Evolutionary conservation across 1,140 invertebrate genomes (phyloP).

Genomic region (Harlomillsia oculata): DNA sequence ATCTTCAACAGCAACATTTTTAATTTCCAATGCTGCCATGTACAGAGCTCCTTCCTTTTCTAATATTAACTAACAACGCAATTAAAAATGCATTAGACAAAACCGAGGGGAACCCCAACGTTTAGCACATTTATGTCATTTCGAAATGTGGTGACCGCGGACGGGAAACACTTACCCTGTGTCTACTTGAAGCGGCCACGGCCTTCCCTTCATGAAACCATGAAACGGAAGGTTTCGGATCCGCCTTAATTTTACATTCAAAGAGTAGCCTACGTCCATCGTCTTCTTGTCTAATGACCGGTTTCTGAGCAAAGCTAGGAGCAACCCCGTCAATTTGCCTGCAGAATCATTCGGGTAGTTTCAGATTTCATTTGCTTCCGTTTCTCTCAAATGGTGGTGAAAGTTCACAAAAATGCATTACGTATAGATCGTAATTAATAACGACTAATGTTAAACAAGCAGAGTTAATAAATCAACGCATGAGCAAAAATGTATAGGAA

Average conservation of each 20-base stretch:
- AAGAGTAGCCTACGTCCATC: constrained; percentile 90
- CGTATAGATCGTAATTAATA: background rate
- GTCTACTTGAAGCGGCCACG: constrained; percentile 65
- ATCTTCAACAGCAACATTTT: constrained; percentile 90
- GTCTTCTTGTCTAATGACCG: constrained; percentile 90
- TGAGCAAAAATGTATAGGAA: too few species aligned
- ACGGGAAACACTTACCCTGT: constrained; percentile 62
- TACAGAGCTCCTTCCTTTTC: constrained; percentile 87
- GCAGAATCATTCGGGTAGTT: constrained; percentile 37
- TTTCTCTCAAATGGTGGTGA: background rate
- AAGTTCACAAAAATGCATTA: background rate
- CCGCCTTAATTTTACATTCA: constrained; percentile 89
- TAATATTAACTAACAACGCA: constrained; percentile 61
- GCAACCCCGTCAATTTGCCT: constrained; percentile 95
- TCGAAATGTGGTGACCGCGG: too few species aligned
- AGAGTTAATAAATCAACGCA: too few species aligned
- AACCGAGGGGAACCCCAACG: too few species aligned
- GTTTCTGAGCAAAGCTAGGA: constrained; percentile 95
- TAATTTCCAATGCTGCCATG: constrained; percentile 81
- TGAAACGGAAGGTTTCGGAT: constrained; percentile 76
- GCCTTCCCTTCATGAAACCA: constrained; percentile 82
- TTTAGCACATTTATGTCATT: too few species aligned
- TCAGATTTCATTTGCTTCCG: background rate
- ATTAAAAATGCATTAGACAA: too few species aligned
- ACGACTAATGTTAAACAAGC: background rate